Base-by-base conservation (phyloP, 2,113 vertebrate genomes). In the Cephalopterus ornatus region DNA sequence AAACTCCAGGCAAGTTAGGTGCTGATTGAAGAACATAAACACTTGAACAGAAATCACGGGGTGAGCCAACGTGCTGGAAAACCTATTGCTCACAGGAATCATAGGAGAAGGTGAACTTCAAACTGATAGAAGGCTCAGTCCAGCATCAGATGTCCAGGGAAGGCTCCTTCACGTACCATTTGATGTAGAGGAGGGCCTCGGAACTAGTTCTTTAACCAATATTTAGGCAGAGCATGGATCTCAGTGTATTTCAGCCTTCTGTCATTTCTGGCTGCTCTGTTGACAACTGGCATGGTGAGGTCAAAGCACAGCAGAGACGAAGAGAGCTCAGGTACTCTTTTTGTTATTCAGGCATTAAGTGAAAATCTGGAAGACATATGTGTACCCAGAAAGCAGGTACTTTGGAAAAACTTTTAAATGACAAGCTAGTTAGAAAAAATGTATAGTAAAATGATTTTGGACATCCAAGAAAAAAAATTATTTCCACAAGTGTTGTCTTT, bases 1-100 rank as follows among this genome's bases (percentile, higher is more conserved):
- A 78, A 72, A 93, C 37, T 81, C 68, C 76, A 72, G 85, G 52
- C 83, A 93, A 67, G 72, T 70, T 71, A 93, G 75, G 90, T 92
- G 91, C 92, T 96, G 92, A 96, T 95, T 95, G 90, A 76, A 96
- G 73, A 75, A 68, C 73, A 49, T 97, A 97, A 97, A 97, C 93
- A 70, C 96, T 42, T 87, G 52, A 78, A 78, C 3, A 78, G 90
- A 92, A 96, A 89, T 56, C 67, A 91, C n/a, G 77, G 39, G 42
- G 79, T 0, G 0, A 80, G 68, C 59, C 50, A 55, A 85, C 42
- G 71, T 77, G 72, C 67, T 94, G 68, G 85, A 89, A 94, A 88
- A 95, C 41, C 49, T 35, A 14, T 30, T 61, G 49, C 79, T 67
- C 6, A 0, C 15, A 81, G 68, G 61, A 96, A 35, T 52, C 68